Conservation (phyloP, 2,797 vertebrate species). For the Limosa lapponica region DNA sequence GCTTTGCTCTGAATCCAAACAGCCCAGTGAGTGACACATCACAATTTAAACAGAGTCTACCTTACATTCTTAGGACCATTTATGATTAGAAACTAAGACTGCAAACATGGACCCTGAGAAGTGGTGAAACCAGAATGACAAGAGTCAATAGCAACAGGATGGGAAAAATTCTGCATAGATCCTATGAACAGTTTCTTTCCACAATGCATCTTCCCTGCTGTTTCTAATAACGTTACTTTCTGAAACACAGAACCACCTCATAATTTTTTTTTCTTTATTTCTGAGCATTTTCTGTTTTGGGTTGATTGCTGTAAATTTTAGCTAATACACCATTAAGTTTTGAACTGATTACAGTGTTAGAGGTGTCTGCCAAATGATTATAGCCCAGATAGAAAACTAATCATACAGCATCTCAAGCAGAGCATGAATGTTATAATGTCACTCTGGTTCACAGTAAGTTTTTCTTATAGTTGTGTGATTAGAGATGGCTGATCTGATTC, state of each 20-base stretch:
- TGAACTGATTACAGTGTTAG: not conserved
- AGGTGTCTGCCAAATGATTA: not conserved
- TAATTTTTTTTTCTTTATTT: not conserved
- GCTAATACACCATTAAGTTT: not conserved
- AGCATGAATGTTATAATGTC: not conserved
- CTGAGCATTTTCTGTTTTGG: not conserved
- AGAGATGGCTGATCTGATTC: not conserved
- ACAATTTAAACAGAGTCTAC: not conserved
- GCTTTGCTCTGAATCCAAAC: not conserved
- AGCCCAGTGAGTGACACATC: not conserved
- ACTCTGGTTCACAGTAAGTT: not conserved
- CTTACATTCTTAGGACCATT: not conserved
- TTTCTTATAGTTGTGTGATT: not conserved
- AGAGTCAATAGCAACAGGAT: not conserved
- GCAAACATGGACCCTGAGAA: not conserved
- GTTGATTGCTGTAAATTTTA: slow-evolving; percentile 9
- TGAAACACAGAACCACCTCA: not conserved
- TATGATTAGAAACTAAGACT: not conserved
- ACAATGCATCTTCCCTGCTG: not conserved
- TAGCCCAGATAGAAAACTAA: not conserved
- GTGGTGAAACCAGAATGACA: not conserved
- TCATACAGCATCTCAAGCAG: not conserved
- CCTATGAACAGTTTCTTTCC: not conserved
- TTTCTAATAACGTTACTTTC: not conserved
- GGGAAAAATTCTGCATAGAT: not conserved